Conservation (phyloP, 2,113 vertebrate species). For the Ciconia stormi region DNA sequence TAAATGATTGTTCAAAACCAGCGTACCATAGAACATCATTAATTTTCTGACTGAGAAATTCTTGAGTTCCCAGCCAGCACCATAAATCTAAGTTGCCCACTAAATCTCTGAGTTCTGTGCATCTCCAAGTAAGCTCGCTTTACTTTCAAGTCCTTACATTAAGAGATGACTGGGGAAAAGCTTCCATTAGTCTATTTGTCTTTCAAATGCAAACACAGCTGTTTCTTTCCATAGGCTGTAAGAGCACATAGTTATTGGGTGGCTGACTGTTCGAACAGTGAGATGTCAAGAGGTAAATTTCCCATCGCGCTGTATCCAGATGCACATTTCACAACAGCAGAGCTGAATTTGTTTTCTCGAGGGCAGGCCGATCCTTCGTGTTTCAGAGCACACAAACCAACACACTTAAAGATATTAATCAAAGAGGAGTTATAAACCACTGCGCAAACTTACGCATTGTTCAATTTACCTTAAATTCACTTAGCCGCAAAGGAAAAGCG, state of each 20-base stretch:
- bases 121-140: background rate
- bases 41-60: background rate
- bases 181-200: background rate
- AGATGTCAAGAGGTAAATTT: background rate
- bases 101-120: background rate
- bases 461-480: background rate
- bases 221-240: background rate
- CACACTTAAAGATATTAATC: background rate
- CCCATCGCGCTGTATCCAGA: background rate
- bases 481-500: background rate
- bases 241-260: rapidly evolving
- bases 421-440: background rate
- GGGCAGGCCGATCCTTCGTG: background rate
- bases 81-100: background rate
- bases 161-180: background rate
- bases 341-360: background rate
- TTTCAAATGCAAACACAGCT: background rate
- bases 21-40: background rate
- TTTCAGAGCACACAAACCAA: background rate
- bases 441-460: background rate
- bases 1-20: background rate
- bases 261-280: background rate
- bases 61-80: background rate
- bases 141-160: background rate
- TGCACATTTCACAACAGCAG: background rate